These are phyloP conservation scores for Coregonus clupeaformis DNA, from an alignment of 2,113 vertebrate species.

Conservation along the genomic window DNA sequence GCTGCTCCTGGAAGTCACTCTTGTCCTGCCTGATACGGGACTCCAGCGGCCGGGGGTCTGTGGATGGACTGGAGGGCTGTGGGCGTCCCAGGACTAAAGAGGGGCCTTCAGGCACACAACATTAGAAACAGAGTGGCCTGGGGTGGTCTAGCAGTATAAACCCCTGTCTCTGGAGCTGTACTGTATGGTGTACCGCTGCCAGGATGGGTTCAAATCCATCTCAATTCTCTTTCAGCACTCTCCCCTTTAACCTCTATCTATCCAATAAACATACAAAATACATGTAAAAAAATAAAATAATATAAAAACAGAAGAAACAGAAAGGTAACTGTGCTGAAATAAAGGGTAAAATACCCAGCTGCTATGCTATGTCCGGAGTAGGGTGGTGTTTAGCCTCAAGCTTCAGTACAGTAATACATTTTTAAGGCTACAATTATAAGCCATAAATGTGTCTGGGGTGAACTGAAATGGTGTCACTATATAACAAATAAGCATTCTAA, in stretches of 20 bases:
- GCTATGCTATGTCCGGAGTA: no score
- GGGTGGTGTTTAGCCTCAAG: no score
- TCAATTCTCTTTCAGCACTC: no score
- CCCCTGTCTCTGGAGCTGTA: slow-evolving; percentile 13
- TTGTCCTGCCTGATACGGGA: slow-evolving; percentile 69
- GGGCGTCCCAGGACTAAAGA: slow-evolving; percentile 50
- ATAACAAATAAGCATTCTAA: neutral
- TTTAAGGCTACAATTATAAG: no score
- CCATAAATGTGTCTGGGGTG: no score
- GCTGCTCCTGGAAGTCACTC: slow-evolving; percentile 73
- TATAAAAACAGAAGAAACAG: slow-evolving; percentile 21
- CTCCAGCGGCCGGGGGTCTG: slow-evolving; percentile 60
- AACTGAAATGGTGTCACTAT: no score
- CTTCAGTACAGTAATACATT: no score
- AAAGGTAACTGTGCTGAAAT: no score
- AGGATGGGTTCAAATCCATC: slow-evolving; percentile 11
- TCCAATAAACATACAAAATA: no score
- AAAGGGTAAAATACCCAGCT: no score
- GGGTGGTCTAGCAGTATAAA: slow-evolving; percentile 32
- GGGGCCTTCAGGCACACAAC: slow-evolving; percentile 4
- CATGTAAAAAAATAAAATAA: slow-evolving; percentile 35
- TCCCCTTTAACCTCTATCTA: no score
- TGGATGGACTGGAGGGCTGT: slow-evolving; percentile 21
- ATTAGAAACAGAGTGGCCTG: neutral
- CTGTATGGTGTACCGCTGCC: slow-evolving; percentile 68